These are phyloP conservation scores for Arctocebus calabarensis DNA, from an alignment of 2,797 vertebrate species.

Conservation along the genomic window DNA sequence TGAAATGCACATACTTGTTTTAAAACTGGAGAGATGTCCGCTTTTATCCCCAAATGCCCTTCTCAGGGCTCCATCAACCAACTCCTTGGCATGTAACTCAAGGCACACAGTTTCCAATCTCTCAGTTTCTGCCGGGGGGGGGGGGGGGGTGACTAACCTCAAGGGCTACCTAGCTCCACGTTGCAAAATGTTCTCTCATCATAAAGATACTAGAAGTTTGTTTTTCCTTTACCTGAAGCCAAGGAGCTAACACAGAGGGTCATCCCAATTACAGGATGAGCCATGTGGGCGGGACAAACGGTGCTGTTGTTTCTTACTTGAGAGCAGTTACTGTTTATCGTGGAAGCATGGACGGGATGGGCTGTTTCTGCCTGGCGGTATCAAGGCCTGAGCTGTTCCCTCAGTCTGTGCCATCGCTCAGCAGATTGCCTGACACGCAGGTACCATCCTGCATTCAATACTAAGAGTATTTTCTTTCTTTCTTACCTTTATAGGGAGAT, in stretches of 20 bases:
- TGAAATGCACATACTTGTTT: neutral
- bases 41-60: neutral
- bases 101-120: fast-evolving
- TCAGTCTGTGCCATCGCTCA: neutral
- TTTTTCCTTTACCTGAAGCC: neutral
- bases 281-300: neutral
- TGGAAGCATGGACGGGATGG: neutral
- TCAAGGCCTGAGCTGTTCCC: neutral
- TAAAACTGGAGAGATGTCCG: neutral
- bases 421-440: neutral
- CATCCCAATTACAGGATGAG: neutral
- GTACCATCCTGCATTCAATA: neutral
- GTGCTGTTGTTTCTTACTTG: neutral
- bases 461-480: neutral
- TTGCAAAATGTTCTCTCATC: neutral
- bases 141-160: neutral
- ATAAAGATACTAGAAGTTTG: neutral
- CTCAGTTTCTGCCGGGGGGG: neutral
- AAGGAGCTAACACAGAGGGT: neutral
- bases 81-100: neutral
- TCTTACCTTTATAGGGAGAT: neutral
- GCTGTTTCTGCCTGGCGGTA: neutral
- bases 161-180: neutral
- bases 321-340: neutral
- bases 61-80: neutral